A percentile compares a stretch with the other conserved stretches of the same genome.
Conservation (phyloP, 2,888 invertebrate species). For the Pemphredon lugubris region DNA sequence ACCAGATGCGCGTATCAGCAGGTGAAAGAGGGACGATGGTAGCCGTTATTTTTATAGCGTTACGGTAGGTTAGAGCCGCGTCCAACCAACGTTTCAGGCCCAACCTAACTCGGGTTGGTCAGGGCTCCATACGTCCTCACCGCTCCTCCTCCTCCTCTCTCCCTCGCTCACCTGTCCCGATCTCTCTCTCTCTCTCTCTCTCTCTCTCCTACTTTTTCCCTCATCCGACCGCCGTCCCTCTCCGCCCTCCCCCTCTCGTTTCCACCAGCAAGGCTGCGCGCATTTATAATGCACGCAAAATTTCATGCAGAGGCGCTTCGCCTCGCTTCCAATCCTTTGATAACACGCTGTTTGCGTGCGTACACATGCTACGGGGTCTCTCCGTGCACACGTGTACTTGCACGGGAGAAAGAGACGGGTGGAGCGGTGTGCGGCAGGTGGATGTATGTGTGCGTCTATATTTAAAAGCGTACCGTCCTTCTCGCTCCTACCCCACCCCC, state of each 20-base stretch:
- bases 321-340: slow-evolving; percentile 77
- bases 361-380: slow-evolving; percentile 27
- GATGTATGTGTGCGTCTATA: slow-evolving; percentile 50
- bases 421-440: slow-evolving; percentile 12
- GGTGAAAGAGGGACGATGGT: slow-evolving; percentile 59
- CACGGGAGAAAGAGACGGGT: slow-evolving; percentile 3
- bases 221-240: slow-evolving; percentile 12
- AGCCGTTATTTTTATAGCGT: slow-evolving; percentile 79
- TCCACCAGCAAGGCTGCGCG: slow-evolving; percentile 61
- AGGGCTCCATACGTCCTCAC: slow-evolving; percentile 55
- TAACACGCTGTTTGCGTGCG: slow-evolving; percentile 67
- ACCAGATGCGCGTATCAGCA: slow-evolving; percentile 24
- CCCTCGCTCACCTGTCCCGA: slow-evolving; percentile 44
- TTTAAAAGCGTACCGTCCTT: slow-evolving; percentile 56
- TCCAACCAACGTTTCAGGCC: slow-evolving; percentile 71
- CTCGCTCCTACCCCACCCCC: slow-evolving; percentile 10
- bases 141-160: slow-evolving; percentile 30
- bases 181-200: slow-evolving; percentile 44
- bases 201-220: slow-evolving; percentile 46
- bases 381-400: slow-evolving; percentile 4
- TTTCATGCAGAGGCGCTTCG: slow-evolving; percentile 77
- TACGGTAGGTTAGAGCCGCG: slow-evolving; percentile 78
- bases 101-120: slow-evolving; percentile 72
- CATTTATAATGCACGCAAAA: slow-evolving; percentile 80
- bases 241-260: slow-evolving; percentile 37